phyloP scores from a whole-genome alignment of 2,113 vertebrate species.

The Labeo catla region DNA sequence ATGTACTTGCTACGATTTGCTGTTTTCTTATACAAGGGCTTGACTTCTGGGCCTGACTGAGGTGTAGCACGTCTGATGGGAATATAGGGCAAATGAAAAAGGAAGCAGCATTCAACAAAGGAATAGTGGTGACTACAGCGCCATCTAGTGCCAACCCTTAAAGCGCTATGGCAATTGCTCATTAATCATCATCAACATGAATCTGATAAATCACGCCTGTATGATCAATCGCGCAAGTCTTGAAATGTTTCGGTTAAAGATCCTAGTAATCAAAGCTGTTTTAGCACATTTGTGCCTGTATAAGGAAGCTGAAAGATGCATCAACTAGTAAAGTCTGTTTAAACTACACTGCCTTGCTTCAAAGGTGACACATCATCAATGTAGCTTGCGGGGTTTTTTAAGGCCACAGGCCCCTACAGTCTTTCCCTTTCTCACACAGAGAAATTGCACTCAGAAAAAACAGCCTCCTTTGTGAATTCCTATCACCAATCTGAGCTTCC shows the following conservation, averaged over 20 bases:
- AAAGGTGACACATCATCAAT: neutral
- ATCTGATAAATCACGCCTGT: neutral
- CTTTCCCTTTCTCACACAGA: neutral
- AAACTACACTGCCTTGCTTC: neutral
- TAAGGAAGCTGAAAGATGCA: neutral
- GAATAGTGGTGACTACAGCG: constrained; percentile 19
- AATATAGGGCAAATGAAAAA: constrained; percentile 1
- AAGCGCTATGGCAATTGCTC: neutral
- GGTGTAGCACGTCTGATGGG: constrained; percentile 22
- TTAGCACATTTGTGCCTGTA: neutral
- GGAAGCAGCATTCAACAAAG: neutral
- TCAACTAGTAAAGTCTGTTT: neutral
- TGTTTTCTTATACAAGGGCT: neutral
- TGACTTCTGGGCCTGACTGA: neutral
- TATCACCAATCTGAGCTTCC: constrained; percentile 12
- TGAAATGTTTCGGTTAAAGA: neutral
- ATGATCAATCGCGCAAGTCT: neutral
- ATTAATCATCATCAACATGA: neutral
- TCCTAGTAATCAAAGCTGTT: neutral
- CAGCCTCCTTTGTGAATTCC: constrained; percentile 46
- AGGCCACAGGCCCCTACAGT: neutral
- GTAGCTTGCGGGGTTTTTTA: neutral
- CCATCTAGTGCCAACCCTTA: constrained; percentile 49
- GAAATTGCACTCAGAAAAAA: neutral
- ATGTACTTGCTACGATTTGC: neutral